Percentiles rank a stretch among this genome's conserved stretches.
Conservation (phyloP, 1,140 invertebrate genomes). For the Drosophila chauvacae region DNA sequence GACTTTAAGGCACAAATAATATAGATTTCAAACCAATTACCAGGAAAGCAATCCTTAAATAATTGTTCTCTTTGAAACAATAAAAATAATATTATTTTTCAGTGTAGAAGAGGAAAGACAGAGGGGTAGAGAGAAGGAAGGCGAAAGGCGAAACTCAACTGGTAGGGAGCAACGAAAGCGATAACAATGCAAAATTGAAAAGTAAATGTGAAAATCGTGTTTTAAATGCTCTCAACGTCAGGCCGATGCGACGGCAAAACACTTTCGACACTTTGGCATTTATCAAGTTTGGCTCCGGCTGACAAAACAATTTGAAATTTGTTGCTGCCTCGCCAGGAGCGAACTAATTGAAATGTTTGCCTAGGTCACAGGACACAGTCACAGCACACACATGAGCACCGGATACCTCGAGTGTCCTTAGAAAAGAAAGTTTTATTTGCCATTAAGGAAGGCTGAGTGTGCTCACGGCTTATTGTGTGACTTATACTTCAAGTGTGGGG, state of each 20-base stretch:
- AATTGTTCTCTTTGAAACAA: background rate
- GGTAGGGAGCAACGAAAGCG: slow-evolving; percentile 27
- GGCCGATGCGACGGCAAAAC: slow-evolving; percentile 45
- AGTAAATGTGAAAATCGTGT: slow-evolving; percentile 78
- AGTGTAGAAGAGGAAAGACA: slow-evolving; percentile 1
- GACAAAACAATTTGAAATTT: slow-evolving; percentile 73
- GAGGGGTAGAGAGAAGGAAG: background rate
- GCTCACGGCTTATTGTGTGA: slow-evolving; percentile 13
- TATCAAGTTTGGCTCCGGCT: slow-evolving; percentile 63
- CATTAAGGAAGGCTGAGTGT: slow-evolving; percentile 12
- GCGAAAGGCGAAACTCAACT: slow-evolving; percentile 8
- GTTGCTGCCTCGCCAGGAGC: slow-evolving; percentile 40
- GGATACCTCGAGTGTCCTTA: slow-evolving; percentile 50
- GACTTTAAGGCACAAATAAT: background rate
- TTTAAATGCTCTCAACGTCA: slow-evolving; percentile 74
- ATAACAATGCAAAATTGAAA: slow-evolving; percentile 73
- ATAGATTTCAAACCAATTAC: background rate
- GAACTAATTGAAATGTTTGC: slow-evolving; percentile 75
- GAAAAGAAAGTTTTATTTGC: slow-evolving; percentile 11
- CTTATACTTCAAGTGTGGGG: background rate
- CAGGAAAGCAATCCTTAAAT: background rate
- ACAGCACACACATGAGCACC: slow-evolving; percentile 56
- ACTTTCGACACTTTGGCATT: slow-evolving; percentile 70
- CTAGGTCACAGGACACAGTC: slow-evolving; percentile 40
- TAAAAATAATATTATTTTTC: background rate